These are phyloP conservation scores for Hyla sarda DNA, from an alignment of 2,113 vertebrate genomes.

Conservation along the genomic window DNA sequence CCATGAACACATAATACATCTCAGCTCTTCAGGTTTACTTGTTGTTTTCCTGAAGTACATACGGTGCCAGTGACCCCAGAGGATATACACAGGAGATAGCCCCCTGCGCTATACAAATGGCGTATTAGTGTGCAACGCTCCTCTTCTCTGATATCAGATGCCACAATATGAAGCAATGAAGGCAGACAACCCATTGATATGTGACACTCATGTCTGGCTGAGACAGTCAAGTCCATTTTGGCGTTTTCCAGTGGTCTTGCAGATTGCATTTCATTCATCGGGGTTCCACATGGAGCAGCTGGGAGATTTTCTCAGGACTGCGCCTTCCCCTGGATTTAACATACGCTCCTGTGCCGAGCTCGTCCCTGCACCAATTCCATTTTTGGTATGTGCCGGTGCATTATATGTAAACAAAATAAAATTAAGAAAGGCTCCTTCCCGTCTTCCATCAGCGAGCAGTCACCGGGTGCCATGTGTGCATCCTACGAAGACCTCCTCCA, in stretches of 20 bases:
- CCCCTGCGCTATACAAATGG: too few species aligned
- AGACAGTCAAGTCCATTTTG: too few species aligned
- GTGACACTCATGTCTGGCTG: too few species aligned
- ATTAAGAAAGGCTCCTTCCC: slow-evolving; percentile 19
- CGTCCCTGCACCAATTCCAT: slow-evolving; percentile 23
- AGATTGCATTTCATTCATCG: not conserved
- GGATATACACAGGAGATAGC: too few species aligned
- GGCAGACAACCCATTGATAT: too few species aligned
- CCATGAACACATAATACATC: too few species aligned
- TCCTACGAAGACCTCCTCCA: slow-evolving; percentile 6
- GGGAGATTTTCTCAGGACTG: slow-evolving; percentile 32
- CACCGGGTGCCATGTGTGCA: not conserved
- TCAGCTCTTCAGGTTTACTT: too few species aligned
- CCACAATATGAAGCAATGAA: too few species aligned
- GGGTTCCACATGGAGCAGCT: not conserved
- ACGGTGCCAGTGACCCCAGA: too few species aligned
- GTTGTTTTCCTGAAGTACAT: too few species aligned
- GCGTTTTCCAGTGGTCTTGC: not conserved
- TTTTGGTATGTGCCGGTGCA: slow-evolving; percentile 36
- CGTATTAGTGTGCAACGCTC: too few species aligned
- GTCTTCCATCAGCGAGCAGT: slow-evolving; percentile 24
- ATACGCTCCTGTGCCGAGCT: not conserved
- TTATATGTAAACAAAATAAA: slow-evolving; percentile 44
- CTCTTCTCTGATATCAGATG: too few species aligned
- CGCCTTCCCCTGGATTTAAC: not conserved